These are phyloP conservation scores for Vidua macroura DNA, from an alignment of 2,113 vertebrate species.

Conservation along the genomic window DNA sequence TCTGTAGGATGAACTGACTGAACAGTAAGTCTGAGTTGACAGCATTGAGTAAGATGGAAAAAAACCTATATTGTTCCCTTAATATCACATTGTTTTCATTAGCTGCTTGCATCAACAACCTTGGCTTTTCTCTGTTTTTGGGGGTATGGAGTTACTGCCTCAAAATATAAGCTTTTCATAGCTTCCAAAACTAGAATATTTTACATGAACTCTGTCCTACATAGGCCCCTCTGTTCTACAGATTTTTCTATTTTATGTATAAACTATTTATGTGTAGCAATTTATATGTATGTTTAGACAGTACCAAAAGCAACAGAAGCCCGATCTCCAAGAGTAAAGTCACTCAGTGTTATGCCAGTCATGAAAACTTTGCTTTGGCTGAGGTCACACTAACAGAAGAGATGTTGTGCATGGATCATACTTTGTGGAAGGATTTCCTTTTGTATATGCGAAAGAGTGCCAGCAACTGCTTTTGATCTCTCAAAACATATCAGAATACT, in stretches of 20 bases:
- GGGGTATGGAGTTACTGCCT: background rate
- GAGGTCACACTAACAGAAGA: background rate
- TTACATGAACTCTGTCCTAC: background rate
- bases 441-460: background rate
- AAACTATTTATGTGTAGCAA: conserved; percentile 25
- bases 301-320: conserved; percentile 6
- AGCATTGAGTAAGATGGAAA: background rate
- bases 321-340: background rate
- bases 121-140: background rate
- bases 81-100: background rate
- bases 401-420: background rate
- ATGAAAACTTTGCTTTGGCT: conserved; percentile 21
- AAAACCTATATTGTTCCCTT: background rate
- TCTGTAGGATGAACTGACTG: background rate
- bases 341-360: background rate
- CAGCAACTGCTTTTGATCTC: background rate
- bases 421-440: background rate
- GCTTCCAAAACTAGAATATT: background rate
- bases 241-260: background rate
- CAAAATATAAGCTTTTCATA: background rate
- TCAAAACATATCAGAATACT: background rate
- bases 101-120: background rate
- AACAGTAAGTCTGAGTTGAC: background rate
- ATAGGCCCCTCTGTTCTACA: background rate
- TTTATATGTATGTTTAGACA: conserved; percentile 4